These are phyloP conservation scores for Crocuta crocuta DNA, from an alignment of 2,113 vertebrate species.

Conservation along the genomic window DNA sequence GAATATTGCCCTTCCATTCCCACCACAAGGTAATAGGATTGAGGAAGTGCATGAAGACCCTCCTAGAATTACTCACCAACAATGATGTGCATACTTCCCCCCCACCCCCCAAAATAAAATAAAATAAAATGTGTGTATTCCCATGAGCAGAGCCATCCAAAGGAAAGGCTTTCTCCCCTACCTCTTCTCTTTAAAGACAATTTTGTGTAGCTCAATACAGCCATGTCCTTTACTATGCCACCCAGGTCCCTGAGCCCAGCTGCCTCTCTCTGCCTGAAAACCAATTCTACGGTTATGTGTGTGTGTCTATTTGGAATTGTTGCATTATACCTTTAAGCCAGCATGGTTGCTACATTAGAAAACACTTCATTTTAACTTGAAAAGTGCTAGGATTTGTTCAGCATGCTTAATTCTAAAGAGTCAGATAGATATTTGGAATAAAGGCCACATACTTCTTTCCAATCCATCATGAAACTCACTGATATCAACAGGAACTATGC, in stretches of 20 bases:
- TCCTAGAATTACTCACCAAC: slow-evolving; percentile 57
- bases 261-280: slow-evolving; percentile 72
- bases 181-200: slow-evolving; percentile 59
- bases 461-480: slow-evolving; percentile 61
- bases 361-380: slow-evolving; percentile 57
- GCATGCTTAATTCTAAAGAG: slow-evolving; percentile 56
- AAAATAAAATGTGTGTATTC: not conserved
- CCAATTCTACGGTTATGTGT: slow-evolving; percentile 56
- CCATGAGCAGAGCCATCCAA: slow-evolving; percentile 29
- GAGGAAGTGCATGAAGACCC: slow-evolving; percentile 74
- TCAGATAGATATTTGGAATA: slow-evolving; percentile 55
- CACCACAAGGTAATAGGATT: slow-evolving; percentile 69
- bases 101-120: too few relatives aligned
- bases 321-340: slow-evolving; percentile 61
- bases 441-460: slow-evolving; percentile 39
- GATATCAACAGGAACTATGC: slow-evolving; percentile 58
- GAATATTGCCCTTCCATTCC: slow-evolving; percentile 79
- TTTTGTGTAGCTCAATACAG: slow-evolving; percentile 60
- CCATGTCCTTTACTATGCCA: slow-evolving; percentile 47
- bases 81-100: slow-evolving; percentile 20
- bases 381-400: slow-evolving; percentile 59
- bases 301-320: slow-evolving; percentile 52
- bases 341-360: slow-evolving; percentile 55
- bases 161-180: slow-evolving; percentile 47
- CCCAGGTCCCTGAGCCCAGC: not conserved